These are phyloP conservation scores for Timandra comae DNA, from an alignment of 2,888 invertebrate genomes.

Conservation along the genomic window DNA sequence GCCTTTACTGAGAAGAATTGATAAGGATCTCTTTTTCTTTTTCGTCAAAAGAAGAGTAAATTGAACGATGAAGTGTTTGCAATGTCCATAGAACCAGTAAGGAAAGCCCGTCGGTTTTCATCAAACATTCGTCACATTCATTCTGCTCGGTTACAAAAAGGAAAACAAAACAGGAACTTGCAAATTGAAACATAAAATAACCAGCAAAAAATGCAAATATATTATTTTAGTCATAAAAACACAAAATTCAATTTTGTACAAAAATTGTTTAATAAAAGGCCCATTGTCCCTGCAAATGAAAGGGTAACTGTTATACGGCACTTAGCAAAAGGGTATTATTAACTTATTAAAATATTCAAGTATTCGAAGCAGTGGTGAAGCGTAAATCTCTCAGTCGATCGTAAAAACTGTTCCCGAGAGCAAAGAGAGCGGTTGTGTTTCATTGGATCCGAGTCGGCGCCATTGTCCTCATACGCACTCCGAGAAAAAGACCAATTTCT, in stretches of 20 bases:
- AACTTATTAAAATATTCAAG: conserved; percentile 59
- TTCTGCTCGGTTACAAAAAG: no score
- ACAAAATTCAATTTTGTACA: conserved; percentile 1
- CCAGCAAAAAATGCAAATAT: no score
- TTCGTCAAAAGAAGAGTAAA: no score
- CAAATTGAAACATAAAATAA: no score
- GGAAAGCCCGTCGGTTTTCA: no score
- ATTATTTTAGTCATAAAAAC: no score
- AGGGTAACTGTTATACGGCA: conserved; percentile 36
- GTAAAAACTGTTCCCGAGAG: conserved; percentile 68
- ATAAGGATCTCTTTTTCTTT: no score
- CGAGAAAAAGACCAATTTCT: conserved; percentile 71
- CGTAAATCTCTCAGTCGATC: conserved; percentile 64
- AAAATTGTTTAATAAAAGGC: conserved; percentile 19
- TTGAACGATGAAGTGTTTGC: no score
- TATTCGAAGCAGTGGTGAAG: conserved; percentile 48
- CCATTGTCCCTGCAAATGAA: conserved; percentile 34
- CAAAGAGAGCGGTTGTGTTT: conserved; percentile 56
- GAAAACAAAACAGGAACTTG: no score
- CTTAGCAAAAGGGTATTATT: conserved; percentile 36
- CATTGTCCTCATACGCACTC: conserved; percentile 70
- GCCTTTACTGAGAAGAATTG: no score
- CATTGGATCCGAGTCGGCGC: conserved; percentile 56
- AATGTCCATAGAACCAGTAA: no score
- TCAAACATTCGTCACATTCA: no score